Base-by-base conservation (phyloP, 2,797 vertebrate genomes). In the Sciurus carolinensis region DNA sequence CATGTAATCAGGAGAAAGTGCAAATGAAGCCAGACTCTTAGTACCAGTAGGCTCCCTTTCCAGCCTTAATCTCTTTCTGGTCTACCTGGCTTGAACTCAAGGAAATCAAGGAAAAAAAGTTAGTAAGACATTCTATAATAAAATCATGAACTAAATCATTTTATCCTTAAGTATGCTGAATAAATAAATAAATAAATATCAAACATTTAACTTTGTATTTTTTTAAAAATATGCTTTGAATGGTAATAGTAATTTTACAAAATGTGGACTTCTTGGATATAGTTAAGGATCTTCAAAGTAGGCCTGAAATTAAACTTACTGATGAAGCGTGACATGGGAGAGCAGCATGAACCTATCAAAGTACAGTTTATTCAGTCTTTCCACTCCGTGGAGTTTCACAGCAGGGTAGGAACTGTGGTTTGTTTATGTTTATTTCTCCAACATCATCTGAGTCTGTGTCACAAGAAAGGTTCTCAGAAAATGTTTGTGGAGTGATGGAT, bases 11-110 rank as follows among this genome's bases (percentile, higher is more conserved):
- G 10, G 36, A 18, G 15, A 44, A 20, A 5, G 22, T n/a, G 22
- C n/a, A 47, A 3, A n/a, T 4, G 47, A 50, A 17, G 7, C 44
- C 2, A 28, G 24, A 2, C 17, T 17, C 4, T 26, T 42, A 8
- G 10, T 12, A 3, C 17, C 6, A 20, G 20, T 0, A 39, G 50
- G 17, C 5, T 20, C 4, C 22, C 2, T 24, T 57, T 28, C 12
- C 42, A 26, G 36, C 17, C 33, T 64, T 39, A 13, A 6, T 28
- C 22, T 39, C 90, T 22, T 87, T 57, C 83, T 87, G 14, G 33
- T 64, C 26, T 57, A 71, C 22, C 67, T 47, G 36, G 24, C 47
- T 76, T 64, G n/a, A 81, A 62, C 20, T 54, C 69, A 64, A 39
- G 14, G 69, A 81, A 39, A 64, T 87, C 42, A 79, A 39, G 44